A percentile compares a stretch with the other conserved stretches of the same genome.
phyloP scores from a whole-genome alignment of 2,113 vertebrate species.

The Cromileptes altivelis region DNA sequence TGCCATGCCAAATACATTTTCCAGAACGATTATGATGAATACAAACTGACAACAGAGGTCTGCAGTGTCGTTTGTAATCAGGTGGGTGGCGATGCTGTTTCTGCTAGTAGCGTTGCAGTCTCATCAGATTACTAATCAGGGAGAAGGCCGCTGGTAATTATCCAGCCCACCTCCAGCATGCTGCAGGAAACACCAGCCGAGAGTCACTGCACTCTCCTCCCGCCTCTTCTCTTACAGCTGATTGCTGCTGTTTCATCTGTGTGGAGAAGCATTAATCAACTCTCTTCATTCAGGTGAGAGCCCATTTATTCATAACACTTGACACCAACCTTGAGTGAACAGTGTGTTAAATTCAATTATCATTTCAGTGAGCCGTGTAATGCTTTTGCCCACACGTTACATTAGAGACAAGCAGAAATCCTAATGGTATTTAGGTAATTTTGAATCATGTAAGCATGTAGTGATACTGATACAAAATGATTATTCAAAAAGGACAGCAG shows the following conservation, averaged over 20 bases:
- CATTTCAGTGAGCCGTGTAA: slow-evolving; percentile 25
- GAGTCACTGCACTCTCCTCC: slow-evolving; percentile 3
- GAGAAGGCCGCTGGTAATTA: slow-evolving; percentile 67
- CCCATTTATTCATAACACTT: slow-evolving; percentile 59
- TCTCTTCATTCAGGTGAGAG: slow-evolving; percentile 49
- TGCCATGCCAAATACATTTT: slow-evolving; percentile 53
- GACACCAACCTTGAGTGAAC: slow-evolving; percentile 58
- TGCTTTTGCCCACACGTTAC: slow-evolving; percentile 16
- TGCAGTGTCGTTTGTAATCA: slow-evolving; percentile 77
- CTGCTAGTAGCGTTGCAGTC: slow-evolving; percentile 46
- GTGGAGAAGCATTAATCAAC: slow-evolving; percentile 60
- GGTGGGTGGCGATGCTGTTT: slow-evolving; percentile 44
- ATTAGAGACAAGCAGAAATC: slow-evolving; percentile 35
- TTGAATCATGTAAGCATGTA: slow-evolving; percentile 15
- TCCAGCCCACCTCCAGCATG: slow-evolving; percentile 57
- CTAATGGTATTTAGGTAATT: slow-evolving; percentile 30
- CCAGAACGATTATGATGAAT: slow-evolving; percentile 71
- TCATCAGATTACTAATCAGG: slow-evolving; percentile 77
- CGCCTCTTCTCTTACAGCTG: slow-evolving; percentile 31
- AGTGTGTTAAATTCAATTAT: slow-evolving; percentile 65
- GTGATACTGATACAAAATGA: slow-evolving; percentile 21
- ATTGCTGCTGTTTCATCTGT: slow-evolving; percentile 51
- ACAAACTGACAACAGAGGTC: slow-evolving; percentile 74
- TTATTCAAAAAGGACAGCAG: slow-evolving; percentile 20
- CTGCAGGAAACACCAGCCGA: slow-evolving; percentile 34